Conservation (phyloP, 2,888 invertebrate species). For the Apodemia hepburni region DNA sequence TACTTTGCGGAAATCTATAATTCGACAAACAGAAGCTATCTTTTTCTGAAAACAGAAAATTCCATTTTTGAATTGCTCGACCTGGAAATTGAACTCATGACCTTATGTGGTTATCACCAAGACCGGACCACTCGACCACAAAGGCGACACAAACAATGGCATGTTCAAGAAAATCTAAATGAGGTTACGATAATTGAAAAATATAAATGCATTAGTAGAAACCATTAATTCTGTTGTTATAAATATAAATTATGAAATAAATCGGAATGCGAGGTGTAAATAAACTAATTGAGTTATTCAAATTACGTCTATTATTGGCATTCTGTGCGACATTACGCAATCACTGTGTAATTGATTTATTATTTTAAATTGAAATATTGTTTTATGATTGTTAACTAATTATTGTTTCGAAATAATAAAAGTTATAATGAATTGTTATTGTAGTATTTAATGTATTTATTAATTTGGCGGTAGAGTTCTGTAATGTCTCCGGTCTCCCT, state of each 20-base stretch:
- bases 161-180: too few relatives aligned
- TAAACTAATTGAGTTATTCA: conserved; percentile 15
- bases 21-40: too few relatives aligned
- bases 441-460: neutral
- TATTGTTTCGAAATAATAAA: neutral
- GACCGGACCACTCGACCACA: too few relatives aligned
- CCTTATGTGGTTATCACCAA: too few relatives aligned
- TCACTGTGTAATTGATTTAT: conserved; percentile 8
- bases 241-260: conserved; percentile 4
- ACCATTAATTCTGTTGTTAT: neutral
- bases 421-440: neutral
- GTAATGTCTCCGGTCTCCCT: neutral
- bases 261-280: conserved; percentile 6
- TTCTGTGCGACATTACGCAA: conserved; percentile 2
- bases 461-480: neutral
- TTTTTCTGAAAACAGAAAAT: too few relatives aligned
- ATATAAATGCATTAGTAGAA: neutral
- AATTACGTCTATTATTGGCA: conserved; percentile 7
- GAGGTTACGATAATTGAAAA: too few relatives aligned
- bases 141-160: too few relatives aligned
- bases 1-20: too few relatives aligned
- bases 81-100: too few relatives aligned
- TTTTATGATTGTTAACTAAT: conserved; percentile 4
- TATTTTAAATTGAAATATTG: neutral
- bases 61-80: too few relatives aligned